Evolutionary conservation across 2,113 vertebrate species (phyloP), one percentile per base, ranked within the genome.

Genomic region (Eudyptes chrysolophus): DNA sequence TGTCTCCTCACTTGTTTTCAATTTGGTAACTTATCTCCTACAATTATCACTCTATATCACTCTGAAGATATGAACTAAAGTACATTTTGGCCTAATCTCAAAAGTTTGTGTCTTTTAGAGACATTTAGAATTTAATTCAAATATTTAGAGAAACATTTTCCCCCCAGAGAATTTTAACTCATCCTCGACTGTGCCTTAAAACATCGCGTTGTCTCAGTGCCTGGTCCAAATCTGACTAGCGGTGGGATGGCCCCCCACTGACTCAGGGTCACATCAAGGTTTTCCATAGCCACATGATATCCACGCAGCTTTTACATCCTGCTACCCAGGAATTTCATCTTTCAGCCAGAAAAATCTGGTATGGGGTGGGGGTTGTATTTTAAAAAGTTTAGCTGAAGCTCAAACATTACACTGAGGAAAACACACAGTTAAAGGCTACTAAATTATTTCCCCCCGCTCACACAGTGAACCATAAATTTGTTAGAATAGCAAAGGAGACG

Each of bases 21-120:
- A n/a, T 80, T 57, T 74, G 80, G 44, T 48, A 76, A 80, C 52
- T 94, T 92, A 79, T 25, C 81, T 93, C 66, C 61, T 44, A 27
- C 58, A 62, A 51, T 88, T 58, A 90, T 51, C 77, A 71, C n/a
- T 57, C 83, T 57, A 72, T 65, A 93, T 82, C 61, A 36, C 17
- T 48, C 81, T 27, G 42, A 74, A 93, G 32, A 74, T 3, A 90
- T 7, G 58, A 94, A 77, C 70, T 62, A 21, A 60, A 71, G 25
- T n/a, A 72, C 49, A 55, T 51, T 92, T 68, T 77, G 78, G 68
- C 55, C 57, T 57, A 7, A 44, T 66, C 84, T 74, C 89, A 85
- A 46, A 88, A 76, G 55, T 13, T 38, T 34, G 62, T 58, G 57
- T 51, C 70, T 92, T 93, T 84, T 62, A 69, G 84, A 90, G 42